These are phyloP conservation scores for Gibbula magus DNA, from an alignment of 2,888 invertebrate genomes.

Conservation along the genomic window DNA sequence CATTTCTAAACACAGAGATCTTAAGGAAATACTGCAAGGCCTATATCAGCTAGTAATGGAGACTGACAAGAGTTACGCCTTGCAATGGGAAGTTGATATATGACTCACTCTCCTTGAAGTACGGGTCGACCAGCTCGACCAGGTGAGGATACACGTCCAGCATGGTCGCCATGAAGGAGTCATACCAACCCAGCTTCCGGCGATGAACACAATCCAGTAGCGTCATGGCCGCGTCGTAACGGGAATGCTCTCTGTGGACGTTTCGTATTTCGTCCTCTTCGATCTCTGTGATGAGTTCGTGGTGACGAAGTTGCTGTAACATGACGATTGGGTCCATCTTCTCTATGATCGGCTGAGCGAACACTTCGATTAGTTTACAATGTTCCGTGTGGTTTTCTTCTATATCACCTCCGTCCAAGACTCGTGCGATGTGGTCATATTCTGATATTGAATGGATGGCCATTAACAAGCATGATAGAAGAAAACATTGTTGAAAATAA, in stretches of 20 bases:
- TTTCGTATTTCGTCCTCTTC: not conserved
- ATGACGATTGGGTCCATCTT: not conserved
- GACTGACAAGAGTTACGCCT: too few relatives aligned
- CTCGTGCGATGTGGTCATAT: not conserved
- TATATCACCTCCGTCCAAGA: not conserved
- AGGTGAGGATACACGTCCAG: not conserved
- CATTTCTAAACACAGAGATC: too few relatives aligned
- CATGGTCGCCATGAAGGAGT: not conserved
- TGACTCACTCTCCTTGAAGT: not conserved
- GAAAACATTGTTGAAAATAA: too few relatives aligned
- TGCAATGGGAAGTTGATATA: too few relatives aligned
- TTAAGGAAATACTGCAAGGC: too few relatives aligned
- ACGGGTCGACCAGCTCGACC: not conserved
- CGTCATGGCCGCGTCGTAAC: not conserved
- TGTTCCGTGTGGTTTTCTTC: not conserved
- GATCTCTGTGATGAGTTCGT: not conserved
- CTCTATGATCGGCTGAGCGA: not conserved
- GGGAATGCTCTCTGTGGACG: not conserved
- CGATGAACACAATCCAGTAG: not conserved
- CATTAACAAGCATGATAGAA: too few relatives aligned
- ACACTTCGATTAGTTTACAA: not conserved
- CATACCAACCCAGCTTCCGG: not conserved
- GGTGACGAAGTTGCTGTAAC: not conserved
- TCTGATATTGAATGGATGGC: too few relatives aligned
- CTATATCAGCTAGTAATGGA: too few relatives aligned